A percentile compares a stretch with the other conserved stretches of the same genome.
Evolutionary conservation across 2,797 vertebrate genomes (phyloP).

Genomic region (Rhinoraja longicauda): DNA sequence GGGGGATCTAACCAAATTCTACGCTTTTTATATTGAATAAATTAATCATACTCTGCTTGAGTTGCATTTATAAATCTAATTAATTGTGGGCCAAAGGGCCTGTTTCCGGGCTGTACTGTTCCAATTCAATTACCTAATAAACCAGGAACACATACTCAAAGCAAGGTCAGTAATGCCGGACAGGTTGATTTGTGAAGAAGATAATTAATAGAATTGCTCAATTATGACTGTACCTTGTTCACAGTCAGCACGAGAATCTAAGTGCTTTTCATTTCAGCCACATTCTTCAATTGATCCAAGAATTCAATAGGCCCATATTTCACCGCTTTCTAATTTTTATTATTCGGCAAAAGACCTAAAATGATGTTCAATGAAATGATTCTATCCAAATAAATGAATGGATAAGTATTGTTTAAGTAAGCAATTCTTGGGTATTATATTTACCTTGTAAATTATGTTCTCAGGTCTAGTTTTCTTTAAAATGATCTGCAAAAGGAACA

Average conservation of each 20-base stretch:
- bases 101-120: no score
- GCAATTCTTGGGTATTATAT: neutral
- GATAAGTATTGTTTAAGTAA: neutral
- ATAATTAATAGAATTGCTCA: neutral
- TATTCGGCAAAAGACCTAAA: neutral
- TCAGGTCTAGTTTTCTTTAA: constrained; percentile 14
- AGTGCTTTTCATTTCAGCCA: neutral
- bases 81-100: no score
- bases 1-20: no score
- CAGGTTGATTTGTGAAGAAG: neutral
- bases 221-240: neutral
- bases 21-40: neutral
- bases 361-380: neutral
- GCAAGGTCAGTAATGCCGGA: neutral
- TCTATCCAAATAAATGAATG: neutral
- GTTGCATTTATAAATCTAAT: neutral
- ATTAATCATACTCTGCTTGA: neutral
- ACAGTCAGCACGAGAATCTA: neutral
- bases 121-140: neutral
- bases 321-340: neutral
- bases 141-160: neutral
- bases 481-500: constrained; percentile 27
- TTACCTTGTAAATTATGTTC: constrained; percentile 36
- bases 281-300: neutral
- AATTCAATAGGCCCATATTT: neutral